These are phyloP conservation scores for Anthoscopus minutus DNA, from an alignment of 2,113 vertebrate species.

Conservation along the genomic window DNA sequence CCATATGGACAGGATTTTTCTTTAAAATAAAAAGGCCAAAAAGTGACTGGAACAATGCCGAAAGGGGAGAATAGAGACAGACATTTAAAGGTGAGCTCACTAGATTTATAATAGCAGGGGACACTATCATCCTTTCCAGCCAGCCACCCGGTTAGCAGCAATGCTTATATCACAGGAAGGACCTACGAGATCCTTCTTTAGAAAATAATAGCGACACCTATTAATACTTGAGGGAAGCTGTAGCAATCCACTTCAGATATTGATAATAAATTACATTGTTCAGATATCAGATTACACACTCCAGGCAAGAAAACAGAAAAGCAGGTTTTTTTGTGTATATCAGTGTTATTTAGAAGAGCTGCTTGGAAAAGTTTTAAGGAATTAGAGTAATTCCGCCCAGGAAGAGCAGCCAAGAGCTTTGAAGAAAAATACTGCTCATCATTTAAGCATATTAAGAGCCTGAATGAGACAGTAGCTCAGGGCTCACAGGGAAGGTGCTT, in stretches of 20 bases:
- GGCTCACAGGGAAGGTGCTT: neutral
- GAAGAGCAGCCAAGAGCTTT: neutral
- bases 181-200: neutral
- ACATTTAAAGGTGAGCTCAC: conserved; percentile 43
- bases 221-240: conserved; percentile 12
- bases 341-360: neutral
- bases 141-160: neutral
- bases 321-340: neutral
- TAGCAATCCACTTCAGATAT: conserved; percentile 27
- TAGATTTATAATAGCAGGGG: conserved; percentile 38
- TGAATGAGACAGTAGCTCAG: neutral
- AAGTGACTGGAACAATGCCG: conserved; percentile 44
- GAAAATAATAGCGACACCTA: conserved; percentile 20
- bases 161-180: neutral
- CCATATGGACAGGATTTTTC: conserved; percentile 3
- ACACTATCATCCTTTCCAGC: conserved; percentile 11
- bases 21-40: conserved; percentile 58
- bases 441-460: neutral
- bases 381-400: neutral
- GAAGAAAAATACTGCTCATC: neutral
- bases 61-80: conserved; percentile 51
- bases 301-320: neutral
- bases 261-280: conserved; percentile 14
- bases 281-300: conserved; percentile 20
- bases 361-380: neutral